Conservation (phyloP, 2,113 vertebrate species). For the Spea bombifrons region DNA sequence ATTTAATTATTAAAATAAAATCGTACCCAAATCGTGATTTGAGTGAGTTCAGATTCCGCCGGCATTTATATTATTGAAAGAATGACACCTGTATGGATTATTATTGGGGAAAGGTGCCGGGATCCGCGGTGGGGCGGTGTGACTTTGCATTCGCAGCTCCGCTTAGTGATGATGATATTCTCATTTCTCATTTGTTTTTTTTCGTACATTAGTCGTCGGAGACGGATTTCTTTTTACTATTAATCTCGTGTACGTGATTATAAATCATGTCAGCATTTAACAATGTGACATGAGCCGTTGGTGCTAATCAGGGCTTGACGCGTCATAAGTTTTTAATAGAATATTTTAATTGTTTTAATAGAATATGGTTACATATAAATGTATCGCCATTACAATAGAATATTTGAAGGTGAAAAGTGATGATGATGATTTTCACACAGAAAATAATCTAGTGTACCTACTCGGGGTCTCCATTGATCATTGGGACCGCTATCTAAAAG, state of each 20-base stretch:
- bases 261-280: not conserved
- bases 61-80: not conserved
- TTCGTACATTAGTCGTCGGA: not conserved
- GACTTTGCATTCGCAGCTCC: conserved; percentile 8
- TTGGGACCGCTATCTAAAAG: too few relatives aligned
- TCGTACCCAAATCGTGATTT: not conserved
- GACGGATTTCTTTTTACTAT: not conserved
- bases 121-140: not conserved
- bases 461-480: too few relatives aligned
- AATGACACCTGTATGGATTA: not conserved
- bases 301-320: too few relatives aligned
- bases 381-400: too few relatives aligned
- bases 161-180: not conserved
- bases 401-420: too few relatives aligned
- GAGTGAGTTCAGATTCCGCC: not conserved
- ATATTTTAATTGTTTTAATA: too few relatives aligned
- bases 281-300: not conserved
- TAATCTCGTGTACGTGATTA: not conserved
- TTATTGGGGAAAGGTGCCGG: not conserved
- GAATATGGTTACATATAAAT: too few relatives aligned
- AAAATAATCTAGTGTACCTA: too few relatives aligned
- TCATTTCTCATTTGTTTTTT: not conserved
- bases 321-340: too few relatives aligned
- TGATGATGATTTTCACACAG: too few relatives aligned
- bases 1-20: conserved; percentile 11